These are phyloP conservation scores for Nanger granti DNA, from an alignment of 2,113 vertebrate species.

Conservation along the genomic window DNA sequence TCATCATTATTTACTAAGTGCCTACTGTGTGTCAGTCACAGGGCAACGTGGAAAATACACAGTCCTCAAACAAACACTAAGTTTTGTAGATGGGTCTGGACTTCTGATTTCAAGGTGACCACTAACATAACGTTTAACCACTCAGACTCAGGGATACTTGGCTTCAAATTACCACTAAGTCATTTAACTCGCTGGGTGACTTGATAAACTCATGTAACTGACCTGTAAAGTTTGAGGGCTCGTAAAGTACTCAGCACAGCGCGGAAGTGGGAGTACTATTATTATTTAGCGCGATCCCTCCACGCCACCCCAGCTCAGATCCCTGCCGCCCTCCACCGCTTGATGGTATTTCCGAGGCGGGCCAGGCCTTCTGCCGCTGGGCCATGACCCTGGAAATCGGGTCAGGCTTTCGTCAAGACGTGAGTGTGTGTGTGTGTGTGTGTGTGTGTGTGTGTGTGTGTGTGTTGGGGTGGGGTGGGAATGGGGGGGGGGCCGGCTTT, in stretches of 20 bases:
- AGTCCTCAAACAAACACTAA: not conserved
- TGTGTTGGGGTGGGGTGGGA: not conserved
- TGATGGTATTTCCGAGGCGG: slow-evolving; percentile 35
- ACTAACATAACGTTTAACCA: not conserved
- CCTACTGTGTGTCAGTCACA: not conserved
- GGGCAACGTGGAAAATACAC: not conserved
- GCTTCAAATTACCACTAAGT: not conserved
- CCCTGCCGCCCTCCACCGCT: not conserved
- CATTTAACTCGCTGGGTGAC: not conserved
- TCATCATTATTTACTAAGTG: not conserved
- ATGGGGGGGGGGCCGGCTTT: not conserved
- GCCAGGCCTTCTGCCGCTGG: slow-evolving; percentile 23
- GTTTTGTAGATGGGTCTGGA: not conserved
- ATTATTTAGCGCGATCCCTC: not conserved
- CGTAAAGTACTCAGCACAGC: not conserved
- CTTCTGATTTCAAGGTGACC: not conserved
- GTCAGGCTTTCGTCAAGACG: slow-evolving; percentile 37
- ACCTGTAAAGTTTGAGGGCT: not conserved
- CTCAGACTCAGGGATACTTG: not conserved
- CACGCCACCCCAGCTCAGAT: not conserved
- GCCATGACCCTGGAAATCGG: slow-evolving; percentile 61
- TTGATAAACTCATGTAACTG: not conserved
- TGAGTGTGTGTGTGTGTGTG: not conserved
- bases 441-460: too few species aligned
- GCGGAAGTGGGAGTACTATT: not conserved